phyloP scores from a whole-genome alignment of 2,797 vertebrate genomes.

The Pipistrellus kuhlii region DNA sequence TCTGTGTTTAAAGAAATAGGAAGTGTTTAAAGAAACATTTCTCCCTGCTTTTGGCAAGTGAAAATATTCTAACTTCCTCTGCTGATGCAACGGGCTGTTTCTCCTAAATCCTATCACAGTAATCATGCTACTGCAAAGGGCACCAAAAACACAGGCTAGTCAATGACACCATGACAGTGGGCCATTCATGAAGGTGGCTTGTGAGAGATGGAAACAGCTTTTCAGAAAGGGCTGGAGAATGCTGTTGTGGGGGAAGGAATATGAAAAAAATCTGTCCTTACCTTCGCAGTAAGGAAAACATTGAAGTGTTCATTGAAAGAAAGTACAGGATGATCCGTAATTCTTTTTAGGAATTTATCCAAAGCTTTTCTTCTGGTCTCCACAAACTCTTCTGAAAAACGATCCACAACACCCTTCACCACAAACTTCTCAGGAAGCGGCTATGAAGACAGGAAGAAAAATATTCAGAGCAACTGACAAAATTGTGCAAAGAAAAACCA shows the following conservation, averaged over 20 bases:
- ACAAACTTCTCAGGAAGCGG: slow-evolving; percentile 92
- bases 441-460: slow-evolving; percentile 75
- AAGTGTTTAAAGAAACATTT: not conserved
- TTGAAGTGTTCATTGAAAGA: slow-evolving; percentile 91
- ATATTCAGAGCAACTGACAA: not conserved
- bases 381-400: slow-evolving; percentile 92
- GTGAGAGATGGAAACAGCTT: not conserved
- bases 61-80: slow-evolving; percentile 21
- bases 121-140: not conserved
- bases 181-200: not conserved
- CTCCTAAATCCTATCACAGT: not conserved
- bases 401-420: slow-evolving; percentile 91
- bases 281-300: slow-evolving; percentile 91
- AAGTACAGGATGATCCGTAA: slow-evolving; percentile 90
- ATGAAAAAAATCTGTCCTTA: slow-evolving; percentile 73
- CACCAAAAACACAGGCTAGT: not conserved
- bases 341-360: slow-evolving; percentile 91
- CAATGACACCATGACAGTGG: too few relatives aligned
- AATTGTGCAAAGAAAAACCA: not conserved
- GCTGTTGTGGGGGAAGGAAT: not conserved
- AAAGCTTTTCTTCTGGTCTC: slow-evolving; percentile 90
- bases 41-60: not conserved
- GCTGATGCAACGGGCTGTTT: too few relatives aligned
- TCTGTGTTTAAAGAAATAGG: not conserved
- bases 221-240: not conserved